These are phyloP conservation scores for Cyphomyrus discorhynchus DNA, from an alignment of 2,113 vertebrate genomes.

Conservation along the genomic window DNA sequence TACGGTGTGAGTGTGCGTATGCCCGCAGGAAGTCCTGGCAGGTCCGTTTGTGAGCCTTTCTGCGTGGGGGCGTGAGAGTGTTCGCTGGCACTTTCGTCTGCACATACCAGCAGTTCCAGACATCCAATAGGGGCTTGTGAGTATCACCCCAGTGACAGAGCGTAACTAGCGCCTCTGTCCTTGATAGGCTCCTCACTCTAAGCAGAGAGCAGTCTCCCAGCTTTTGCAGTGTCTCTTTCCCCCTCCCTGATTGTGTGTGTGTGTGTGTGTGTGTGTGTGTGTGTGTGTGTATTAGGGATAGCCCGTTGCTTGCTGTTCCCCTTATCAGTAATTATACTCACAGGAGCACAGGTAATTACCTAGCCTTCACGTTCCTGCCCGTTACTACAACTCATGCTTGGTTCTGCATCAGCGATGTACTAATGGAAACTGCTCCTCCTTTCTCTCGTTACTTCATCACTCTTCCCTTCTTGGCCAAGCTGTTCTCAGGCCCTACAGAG, in stretches of 20 bases:
- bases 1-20: background rate
- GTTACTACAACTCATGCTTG: slow-evolving; percentile 50
- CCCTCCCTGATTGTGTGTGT: slow-evolving; percentile 3
- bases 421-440: slow-evolving; percentile 26
- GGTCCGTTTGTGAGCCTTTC: background rate
- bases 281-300: slow-evolving; percentile 28
- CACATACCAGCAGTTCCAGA: background rate
- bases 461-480: slow-evolving; percentile 35
- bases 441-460: slow-evolving; percentile 16
- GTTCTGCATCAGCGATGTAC: slow-evolving; percentile 35
- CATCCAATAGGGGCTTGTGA: background rate
- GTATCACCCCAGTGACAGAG: background rate
- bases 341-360: slow-evolving; percentile 21
- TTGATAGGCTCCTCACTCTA: background rate
- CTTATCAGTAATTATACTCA: slow-evolving; percentile 42
- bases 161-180: slow-evolving; percentile 21
- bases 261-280: background rate
- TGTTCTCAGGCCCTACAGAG: too few relatives aligned
- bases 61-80: background rate
- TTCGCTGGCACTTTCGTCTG: background rate
- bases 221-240: background rate
- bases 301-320: slow-evolving; percentile 24
- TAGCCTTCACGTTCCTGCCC: background rate
- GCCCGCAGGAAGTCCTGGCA: background rate
- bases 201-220: background rate